A percentile compares a stretch with the other conserved stretches of the same genome.
phyloP scores from a whole-genome alignment of 92 coral and sea anemone genomes.

The Bergia sp. region DNA sequence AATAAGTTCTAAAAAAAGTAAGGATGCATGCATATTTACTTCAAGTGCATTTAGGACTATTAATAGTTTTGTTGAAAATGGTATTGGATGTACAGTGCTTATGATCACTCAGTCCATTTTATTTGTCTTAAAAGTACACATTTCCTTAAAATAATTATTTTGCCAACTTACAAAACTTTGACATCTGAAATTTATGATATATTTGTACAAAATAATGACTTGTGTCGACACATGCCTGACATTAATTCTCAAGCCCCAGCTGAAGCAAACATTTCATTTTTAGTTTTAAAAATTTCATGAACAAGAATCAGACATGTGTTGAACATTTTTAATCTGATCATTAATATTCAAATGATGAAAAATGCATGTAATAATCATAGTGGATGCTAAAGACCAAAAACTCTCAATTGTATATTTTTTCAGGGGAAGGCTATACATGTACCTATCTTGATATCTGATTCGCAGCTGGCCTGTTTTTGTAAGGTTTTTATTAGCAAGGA shows the following conservation, averaged over 20 bases:
- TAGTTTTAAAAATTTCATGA: no score
- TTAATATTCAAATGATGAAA: not conserved
- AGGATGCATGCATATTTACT: no score
- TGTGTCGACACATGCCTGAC: no score
- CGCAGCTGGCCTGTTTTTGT: not conserved
- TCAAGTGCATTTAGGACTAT: no score
- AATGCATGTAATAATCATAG: not conserved
- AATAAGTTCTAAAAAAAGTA: no score
- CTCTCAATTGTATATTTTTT: not conserved
- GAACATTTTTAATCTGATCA: not conserved
- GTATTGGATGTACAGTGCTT: not conserved
- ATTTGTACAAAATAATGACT: no score
- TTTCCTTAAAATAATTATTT: not conserved
- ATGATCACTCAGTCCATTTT: not conserved
- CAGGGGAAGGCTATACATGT: not conserved
- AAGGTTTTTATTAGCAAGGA: no score
- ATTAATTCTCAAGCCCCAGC: no score
- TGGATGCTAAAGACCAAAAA: not conserved
- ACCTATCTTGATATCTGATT: not conserved
- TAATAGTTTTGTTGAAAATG: not conserved
- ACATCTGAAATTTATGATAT: no score
- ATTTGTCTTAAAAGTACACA: no score
- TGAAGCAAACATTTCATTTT: no score
- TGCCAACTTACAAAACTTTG: not conserved
- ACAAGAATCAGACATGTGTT: not conserved